Conservation (phyloP, 1,140 invertebrate genomes). For the Lethocerus indicus region DNA sequence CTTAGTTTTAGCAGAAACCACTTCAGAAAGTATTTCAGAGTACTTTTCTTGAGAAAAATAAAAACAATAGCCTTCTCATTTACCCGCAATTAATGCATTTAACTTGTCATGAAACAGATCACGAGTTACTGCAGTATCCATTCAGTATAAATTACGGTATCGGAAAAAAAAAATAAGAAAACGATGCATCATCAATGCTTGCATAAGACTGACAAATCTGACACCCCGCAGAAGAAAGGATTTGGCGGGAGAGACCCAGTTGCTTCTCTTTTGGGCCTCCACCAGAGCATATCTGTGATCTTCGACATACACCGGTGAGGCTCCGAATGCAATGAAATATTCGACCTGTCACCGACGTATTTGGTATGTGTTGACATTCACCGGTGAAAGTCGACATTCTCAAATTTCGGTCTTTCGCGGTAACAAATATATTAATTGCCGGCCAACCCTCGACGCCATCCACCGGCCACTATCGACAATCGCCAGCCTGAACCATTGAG, state of each 20-base stretch:
- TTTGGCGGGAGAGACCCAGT: slow-evolving; percentile 8
- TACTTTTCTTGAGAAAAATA: slow-evolving; percentile 13
- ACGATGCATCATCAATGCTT: slow-evolving; percentile 7
- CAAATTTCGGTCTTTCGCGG: too few species aligned
- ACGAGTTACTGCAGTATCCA: slow-evolving; percentile 12
- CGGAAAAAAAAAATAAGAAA: slow-evolving; percentile 9
- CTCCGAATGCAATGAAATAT: neutral
- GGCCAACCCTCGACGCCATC: too few species aligned
- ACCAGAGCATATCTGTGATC: slow-evolving; percentile 7
- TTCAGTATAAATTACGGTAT: slow-evolving; percentile 11
- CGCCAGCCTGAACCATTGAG: too few species aligned
- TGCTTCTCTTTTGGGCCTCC: slow-evolving; percentile 7
- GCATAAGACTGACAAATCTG: slow-evolving; percentile 9
- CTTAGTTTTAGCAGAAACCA: slow-evolving; percentile 11
- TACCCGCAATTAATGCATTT: slow-evolving; percentile 10
- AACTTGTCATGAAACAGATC: slow-evolving; percentile 13
- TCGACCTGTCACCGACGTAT: neutral
- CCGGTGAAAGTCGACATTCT: too few species aligned
- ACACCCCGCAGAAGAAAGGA: slow-evolving; percentile 4
- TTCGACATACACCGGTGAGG: slow-evolving; percentile 1
- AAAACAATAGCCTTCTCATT: slow-evolving; percentile 9
- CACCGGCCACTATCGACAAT: too few species aligned
- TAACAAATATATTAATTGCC: too few species aligned
- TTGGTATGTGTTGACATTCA: neutral
- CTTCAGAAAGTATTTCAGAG: slow-evolving; percentile 12